Evolutionary conservation across 2,113 vertebrate species (phyloP).

Genomic region (Zosterops japonicus): DNA sequence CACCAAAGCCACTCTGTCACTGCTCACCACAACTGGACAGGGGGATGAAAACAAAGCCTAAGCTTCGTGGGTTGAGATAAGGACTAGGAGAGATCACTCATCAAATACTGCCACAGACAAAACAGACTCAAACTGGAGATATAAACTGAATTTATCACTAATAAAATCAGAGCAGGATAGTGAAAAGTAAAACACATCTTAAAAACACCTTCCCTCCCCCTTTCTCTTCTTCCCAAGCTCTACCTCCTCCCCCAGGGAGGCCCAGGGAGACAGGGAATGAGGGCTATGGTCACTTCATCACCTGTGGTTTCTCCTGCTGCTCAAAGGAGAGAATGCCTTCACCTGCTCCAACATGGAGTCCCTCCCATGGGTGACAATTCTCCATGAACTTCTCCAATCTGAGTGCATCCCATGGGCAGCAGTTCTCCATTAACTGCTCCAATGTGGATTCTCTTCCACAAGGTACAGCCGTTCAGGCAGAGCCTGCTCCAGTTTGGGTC

Average conservation of each 20-base stretch:
- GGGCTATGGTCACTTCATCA: background rate
- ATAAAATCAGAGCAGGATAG: background rate
- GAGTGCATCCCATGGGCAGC: background rate
- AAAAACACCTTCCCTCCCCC: background rate
- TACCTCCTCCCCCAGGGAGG: background rate
- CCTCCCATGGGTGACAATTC: background rate
- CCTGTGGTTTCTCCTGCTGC: background rate
- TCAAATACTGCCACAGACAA: background rate
- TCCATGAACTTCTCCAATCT: background rate
- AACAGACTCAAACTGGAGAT: background rate
- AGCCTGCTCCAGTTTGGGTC: background rate
- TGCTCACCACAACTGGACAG: no score
- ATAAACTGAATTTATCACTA: background rate
- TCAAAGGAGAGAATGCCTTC: background rate
- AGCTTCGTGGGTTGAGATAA: background rate
- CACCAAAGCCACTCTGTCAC: background rate
- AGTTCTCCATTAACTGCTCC: background rate
- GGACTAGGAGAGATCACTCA: background rate
- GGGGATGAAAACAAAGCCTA: background rate
- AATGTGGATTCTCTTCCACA: background rate
- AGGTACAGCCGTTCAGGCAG: background rate
- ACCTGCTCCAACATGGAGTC: background rate
- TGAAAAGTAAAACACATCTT: background rate
- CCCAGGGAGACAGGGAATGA: background rate
- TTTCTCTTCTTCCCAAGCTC: background rate